phyloP scores from a whole-genome alignment of 2,113 vertebrate species.

The Mastomys natalensis region DNA sequence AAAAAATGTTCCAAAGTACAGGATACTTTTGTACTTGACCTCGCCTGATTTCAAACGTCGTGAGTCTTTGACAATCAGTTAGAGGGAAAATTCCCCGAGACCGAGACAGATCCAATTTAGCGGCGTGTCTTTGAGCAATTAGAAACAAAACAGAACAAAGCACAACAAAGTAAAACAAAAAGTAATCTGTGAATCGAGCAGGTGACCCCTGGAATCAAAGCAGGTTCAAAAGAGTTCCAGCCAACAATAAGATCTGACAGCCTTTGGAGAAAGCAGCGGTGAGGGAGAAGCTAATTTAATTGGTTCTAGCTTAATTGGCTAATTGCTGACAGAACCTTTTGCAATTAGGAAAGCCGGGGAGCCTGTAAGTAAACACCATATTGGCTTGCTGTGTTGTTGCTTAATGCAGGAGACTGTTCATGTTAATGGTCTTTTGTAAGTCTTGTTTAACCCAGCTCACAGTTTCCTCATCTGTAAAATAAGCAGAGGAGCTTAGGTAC shows the following conservation, averaged over 20 bases:
- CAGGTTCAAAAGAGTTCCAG: not conserved
- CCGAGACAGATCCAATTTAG: not conserved
- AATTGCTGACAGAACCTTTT: not conserved
- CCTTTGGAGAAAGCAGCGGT: not conserved
- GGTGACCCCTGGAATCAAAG: not conserved
- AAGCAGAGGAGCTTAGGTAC: not conserved
- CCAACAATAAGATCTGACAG: not conserved
- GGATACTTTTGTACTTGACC: not conserved
- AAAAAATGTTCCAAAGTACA: not conserved
- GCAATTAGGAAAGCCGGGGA: not conserved
- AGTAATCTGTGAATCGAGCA: not conserved
- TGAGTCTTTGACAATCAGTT: not conserved
- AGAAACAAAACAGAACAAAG: constrained; percentile 14
- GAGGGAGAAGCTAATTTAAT: constrained; percentile 16
- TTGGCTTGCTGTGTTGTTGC: not conserved
- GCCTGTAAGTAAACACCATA: not conserved
- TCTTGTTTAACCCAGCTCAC: not conserved
- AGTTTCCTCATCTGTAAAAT: not conserved
- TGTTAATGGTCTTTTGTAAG: not conserved
- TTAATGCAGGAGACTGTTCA: not conserved
- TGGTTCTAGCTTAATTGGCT: not conserved
- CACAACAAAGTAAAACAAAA: not conserved
- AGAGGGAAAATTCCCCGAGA: constrained; percentile 10
- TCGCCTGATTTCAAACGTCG: not conserved
- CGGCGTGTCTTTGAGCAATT: not conserved